Percentiles rank a stretch among this genome's conserved stretches.
Evolutionary conservation across 2,113 vertebrate genomes (phyloP).

Genomic region (Megaceryle maxima): DNA sequence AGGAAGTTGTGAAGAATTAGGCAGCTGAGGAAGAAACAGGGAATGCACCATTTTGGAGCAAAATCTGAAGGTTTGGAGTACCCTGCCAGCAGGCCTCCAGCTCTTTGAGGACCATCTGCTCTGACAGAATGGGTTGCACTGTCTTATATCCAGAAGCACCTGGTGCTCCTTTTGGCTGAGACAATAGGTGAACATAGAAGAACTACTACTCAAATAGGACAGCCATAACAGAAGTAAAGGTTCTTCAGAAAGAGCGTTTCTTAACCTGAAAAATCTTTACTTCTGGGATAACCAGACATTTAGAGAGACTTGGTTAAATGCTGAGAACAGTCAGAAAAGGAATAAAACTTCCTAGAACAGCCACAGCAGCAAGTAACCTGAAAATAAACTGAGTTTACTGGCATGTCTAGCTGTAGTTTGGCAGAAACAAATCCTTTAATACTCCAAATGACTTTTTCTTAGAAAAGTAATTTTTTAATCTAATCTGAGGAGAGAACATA

Average conservation of each 20-base stretch:
- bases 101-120: not conserved
- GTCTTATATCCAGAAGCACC: not conserved
- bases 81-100: not conserved
- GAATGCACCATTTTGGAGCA: not conserved
- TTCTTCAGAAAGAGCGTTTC: not conserved
- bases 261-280: not conserved
- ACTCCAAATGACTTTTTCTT: not conserved
- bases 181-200: fast-evolving
- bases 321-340: not conserved
- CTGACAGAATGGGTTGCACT: not conserved
- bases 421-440: not conserved
- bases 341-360: not conserved
- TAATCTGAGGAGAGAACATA: not conserved
- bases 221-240: not conserved
- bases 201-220: not conserved
- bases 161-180: not conserved
- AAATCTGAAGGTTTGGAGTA: not conserved
- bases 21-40: not conserved
- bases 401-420: not conserved
- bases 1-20: not conserved
- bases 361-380: not conserved
- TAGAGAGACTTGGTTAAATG: not conserved
- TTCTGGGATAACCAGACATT: not conserved
- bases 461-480: constrained; percentile 18
- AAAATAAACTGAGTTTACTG: not conserved